Conservation (phyloP, 2,797 vertebrate species). For the Sarcophilus harrisii region DNA sequence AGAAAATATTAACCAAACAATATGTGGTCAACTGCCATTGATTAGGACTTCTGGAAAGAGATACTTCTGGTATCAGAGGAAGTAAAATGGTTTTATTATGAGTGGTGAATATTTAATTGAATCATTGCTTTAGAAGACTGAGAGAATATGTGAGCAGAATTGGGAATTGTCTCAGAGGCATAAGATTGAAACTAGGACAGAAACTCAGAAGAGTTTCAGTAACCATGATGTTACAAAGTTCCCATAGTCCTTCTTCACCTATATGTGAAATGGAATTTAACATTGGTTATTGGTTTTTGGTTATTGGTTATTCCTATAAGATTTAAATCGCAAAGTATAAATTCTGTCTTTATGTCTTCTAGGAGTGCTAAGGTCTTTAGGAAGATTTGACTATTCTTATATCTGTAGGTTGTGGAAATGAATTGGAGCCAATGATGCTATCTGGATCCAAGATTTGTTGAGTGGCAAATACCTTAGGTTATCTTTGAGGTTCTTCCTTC, state of each 20-base stretch:
- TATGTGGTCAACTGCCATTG: not conserved
- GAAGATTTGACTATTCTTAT: not conserved
- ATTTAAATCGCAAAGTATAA: not conserved
- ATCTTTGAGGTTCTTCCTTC: not conserved
- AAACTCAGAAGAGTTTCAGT: not conserved
- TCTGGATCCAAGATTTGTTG: not conserved
- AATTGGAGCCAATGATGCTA: not conserved
- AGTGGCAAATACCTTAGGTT: not conserved
- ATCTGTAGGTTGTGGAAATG: not conserved
- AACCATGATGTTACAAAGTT: not conserved
- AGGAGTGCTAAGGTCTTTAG: not conserved
- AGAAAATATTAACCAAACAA: not conserved
- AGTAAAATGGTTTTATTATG: not conserved
- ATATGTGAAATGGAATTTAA: not conserved
- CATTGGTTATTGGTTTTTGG: too few relatives aligned
- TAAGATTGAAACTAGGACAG: not conserved
- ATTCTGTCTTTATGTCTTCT: not conserved
- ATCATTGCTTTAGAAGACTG: not conserved
- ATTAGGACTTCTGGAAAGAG: not conserved
- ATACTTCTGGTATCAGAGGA: not conserved
- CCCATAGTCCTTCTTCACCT: not conserved
- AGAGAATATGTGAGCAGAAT: not conserved
- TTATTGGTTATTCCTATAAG: not conserved
- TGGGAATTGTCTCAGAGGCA: not conserved
- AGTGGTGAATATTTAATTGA: not conserved